Evolutionary conservation across 2,888 invertebrate species (phyloP).

Genomic region (Zootermopsis nevadensis): DNA sequence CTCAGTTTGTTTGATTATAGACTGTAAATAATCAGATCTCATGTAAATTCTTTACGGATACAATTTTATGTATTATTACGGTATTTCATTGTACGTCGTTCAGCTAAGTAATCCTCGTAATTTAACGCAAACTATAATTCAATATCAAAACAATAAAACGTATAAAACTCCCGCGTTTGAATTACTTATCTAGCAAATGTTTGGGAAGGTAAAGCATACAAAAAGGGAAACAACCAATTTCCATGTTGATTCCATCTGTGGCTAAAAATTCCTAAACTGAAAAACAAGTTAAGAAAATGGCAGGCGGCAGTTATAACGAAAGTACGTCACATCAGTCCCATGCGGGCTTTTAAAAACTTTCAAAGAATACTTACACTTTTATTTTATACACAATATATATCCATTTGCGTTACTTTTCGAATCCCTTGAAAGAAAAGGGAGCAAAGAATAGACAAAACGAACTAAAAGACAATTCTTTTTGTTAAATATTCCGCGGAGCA

Average conservation of each 20-base stretch:
- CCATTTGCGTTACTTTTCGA: slow-evolving; percentile 33
- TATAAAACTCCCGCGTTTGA: too few species aligned
- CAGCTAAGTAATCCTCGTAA: too few species aligned
- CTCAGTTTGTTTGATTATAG: too few species aligned
- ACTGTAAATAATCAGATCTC: too few species aligned
- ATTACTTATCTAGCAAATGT: neutral
- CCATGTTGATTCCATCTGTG: neutral
- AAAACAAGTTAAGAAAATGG: slow-evolving; percentile 30
- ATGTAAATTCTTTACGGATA: too few species aligned
- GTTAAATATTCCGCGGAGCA: slow-evolving; percentile 30
- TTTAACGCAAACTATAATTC: too few species aligned
- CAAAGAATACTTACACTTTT: slow-evolving; percentile 2
- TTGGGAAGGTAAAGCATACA: neutral
- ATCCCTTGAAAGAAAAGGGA: neutral
- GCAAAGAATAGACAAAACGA: slow-evolving; percentile 20
- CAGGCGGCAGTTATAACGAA: slow-evolving; percentile 22
- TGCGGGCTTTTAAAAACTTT: slow-evolving; percentile 26
- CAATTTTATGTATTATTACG: too few species aligned
- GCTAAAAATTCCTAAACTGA: neutral
- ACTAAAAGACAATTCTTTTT: slow-evolving; percentile 14
- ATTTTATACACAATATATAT: slow-evolving; percentile 34
- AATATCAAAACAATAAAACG: too few species aligned
- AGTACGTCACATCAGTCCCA: slow-evolving; percentile 14
- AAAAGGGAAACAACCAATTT: neutral
- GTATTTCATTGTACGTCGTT: too few species aligned